Conservation (phyloP, 1,140 invertebrate genomes). For the Heterodera carotae region DNA sequence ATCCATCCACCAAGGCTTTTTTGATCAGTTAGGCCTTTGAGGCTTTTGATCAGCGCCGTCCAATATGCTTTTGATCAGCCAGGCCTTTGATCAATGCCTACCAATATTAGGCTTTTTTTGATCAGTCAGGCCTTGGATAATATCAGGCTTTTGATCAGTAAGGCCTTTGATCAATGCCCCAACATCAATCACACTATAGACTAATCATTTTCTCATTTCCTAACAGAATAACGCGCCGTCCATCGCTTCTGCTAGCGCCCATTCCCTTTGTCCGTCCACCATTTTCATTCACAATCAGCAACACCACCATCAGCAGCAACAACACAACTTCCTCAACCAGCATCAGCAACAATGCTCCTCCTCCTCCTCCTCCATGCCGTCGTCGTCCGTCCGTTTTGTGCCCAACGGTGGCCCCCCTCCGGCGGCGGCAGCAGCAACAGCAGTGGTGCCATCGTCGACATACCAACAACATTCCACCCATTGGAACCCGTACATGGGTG, state of each 20-base stretch:
- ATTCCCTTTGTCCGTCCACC: neutral
- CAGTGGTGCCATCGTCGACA: neutral
- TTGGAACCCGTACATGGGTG: slow-evolving; percentile 15
- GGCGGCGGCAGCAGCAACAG: neutral
- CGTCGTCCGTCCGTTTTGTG: slow-evolving; percentile 2
- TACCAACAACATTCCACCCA: slow-evolving; percentile 15
- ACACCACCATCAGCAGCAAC: neutral
- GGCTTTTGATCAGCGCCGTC: too few species aligned
- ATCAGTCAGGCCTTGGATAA: too few species aligned
- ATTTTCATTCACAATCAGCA: slow-evolving; percentile 14
- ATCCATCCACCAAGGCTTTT: too few species aligned
- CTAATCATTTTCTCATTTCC: neutral
- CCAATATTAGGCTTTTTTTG: too few species aligned
- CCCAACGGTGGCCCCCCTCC: neutral
- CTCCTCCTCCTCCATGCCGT: neutral
- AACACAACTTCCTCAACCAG: neutral
- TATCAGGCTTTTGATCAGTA: neutral
- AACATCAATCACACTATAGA: too few species aligned
- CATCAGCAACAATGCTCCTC: neutral
- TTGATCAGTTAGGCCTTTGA: too few species aligned
- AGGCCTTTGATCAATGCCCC: neutral
- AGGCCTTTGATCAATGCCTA: too few species aligned
- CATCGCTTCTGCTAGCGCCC: neutral
- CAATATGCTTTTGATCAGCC: too few species aligned
- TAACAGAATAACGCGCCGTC: neutral